Evolutionary conservation across 2,888 invertebrate species (phyloP).

Genomic region (Diadegma fenestrale): DNA sequence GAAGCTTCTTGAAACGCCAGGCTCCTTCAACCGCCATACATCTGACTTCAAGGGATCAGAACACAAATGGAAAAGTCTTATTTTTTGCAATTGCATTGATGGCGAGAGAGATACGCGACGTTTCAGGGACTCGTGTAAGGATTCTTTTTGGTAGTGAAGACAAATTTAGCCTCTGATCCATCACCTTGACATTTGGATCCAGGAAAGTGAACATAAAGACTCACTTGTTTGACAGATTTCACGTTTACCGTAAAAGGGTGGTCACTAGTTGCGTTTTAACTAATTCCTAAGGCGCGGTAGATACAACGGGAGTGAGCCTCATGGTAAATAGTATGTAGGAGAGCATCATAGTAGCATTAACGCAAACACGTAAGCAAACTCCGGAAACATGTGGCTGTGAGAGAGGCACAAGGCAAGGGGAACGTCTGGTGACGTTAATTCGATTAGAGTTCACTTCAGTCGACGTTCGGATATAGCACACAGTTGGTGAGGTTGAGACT

Average conservation of each 20-base stretch:
- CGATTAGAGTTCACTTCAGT: constrained; percentile 63
- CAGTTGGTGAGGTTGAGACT: constrained; percentile 15
- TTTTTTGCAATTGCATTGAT: not conserved
- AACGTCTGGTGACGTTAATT: constrained; percentile 62
- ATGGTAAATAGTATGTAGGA: not conserved
- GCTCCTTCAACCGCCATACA: not conserved
- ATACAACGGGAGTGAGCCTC: constrained; percentile 4
- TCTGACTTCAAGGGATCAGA: not conserved
- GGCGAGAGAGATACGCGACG: not conserved
- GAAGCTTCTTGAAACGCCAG: not conserved
- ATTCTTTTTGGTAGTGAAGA: not conserved
- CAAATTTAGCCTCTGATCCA: not conserved
- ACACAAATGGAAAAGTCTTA: not conserved
- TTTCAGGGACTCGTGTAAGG: not conserved
- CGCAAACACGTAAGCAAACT: constrained; percentile 28
- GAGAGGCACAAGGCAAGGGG: constrained; percentile 17
- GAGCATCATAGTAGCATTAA: constrained; percentile 35
- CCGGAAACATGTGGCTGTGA: constrained; percentile 22
- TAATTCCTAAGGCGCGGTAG: not conserved
- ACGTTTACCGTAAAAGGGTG: not conserved
- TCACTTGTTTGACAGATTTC: not conserved
- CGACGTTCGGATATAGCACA: constrained; percentile 52
- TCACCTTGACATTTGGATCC: not conserved
- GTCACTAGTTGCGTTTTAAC: constrained; percentile 10
- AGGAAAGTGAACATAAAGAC: not conserved